phyloP scores from a whole-genome alignment of 2,113 vertebrate species.

The Lota lota region DNA sequence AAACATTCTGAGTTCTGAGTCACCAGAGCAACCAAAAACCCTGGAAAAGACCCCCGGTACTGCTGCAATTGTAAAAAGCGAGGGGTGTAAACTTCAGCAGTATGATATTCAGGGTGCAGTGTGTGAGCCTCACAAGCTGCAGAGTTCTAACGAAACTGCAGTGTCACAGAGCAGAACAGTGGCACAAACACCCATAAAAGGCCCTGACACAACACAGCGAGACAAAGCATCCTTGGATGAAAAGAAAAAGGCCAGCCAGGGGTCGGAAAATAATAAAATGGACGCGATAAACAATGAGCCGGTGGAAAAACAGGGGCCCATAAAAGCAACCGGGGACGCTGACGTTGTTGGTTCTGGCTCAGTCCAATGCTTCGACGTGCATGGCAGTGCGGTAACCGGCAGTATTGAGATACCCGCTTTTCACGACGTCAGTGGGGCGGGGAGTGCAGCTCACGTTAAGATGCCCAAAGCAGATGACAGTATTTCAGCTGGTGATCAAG shows the following conservation, averaged over 20 bases:
- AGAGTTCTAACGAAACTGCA: slow-evolving; percentile 40
- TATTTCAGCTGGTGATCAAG: slow-evolving; percentile 7
- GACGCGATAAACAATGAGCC: slow-evolving; percentile 34
- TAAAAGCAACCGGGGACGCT: slow-evolving; percentile 25
- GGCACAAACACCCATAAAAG: slow-evolving; percentile 43
- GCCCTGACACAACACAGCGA: slow-evolving; percentile 37
- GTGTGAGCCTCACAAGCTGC: slow-evolving; percentile 22
- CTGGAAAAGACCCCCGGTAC: slow-evolving; percentile 31
- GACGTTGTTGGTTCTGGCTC: slow-evolving; percentile 15
- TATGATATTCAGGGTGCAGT: slow-evolving; percentile 45
- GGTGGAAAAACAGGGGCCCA: slow-evolving; percentile 19
- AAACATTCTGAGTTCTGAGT: slow-evolving; percentile 11
- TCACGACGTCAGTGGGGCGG: slow-evolving; percentile 5
- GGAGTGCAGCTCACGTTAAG: background rate
- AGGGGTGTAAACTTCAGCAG: slow-evolving; percentile 22
- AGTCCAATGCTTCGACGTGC: slow-evolving; percentile 9
- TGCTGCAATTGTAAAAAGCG: slow-evolving; percentile 16
- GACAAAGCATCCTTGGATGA: slow-evolving; percentile 33
- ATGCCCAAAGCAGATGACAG: slow-evolving; percentile 19
- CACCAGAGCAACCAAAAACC: slow-evolving; percentile 25
- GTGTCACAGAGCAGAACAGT: slow-evolving; percentile 36
- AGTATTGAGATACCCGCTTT: slow-evolving; percentile 12
- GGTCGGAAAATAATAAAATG: slow-evolving; percentile 17
- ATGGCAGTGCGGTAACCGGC: slow-evolving; percentile 15
- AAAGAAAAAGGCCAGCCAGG: slow-evolving; percentile 37